phyloP scores from a whole-genome alignment of 92 coral and sea anemone species.

The Chrysogorgia sp. region DNA sequence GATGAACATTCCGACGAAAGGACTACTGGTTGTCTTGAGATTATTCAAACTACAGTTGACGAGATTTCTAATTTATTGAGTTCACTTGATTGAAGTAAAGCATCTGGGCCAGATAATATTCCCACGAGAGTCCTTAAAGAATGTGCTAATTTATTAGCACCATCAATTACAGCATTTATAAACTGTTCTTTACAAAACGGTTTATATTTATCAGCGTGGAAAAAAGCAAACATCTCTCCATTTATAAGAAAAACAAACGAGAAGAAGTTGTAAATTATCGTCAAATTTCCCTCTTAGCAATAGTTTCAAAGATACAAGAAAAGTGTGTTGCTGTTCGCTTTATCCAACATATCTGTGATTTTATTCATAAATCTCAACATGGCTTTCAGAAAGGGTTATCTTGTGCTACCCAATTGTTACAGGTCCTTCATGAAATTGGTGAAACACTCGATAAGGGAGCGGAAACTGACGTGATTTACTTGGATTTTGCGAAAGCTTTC shows the following conservation, averaged over 20 bases:
- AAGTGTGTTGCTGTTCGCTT: slow-evolving; percentile 54
- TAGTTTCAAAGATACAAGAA: slow-evolving; percentile 60
- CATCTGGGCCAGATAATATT: too few relatives aligned
- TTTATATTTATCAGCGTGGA: slow-evolving; percentile 25
- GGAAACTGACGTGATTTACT: too few relatives aligned
- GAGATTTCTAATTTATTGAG: slow-evolving; percentile 48
- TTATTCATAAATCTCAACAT: too few relatives aligned
- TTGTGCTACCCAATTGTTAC: slow-evolving; percentile 55
- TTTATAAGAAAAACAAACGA: too few relatives aligned
- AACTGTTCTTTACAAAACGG: slow-evolving; percentile 41
- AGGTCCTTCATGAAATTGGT: too few relatives aligned
- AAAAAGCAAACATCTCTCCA: slow-evolving; percentile 59
- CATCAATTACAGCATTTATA: slow-evolving; percentile 44
- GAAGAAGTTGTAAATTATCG: too few relatives aligned
- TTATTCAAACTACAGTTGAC: slow-evolving; percentile 47
- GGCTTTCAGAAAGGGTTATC: too few relatives aligned
- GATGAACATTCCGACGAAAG: slow-evolving; percentile 21
- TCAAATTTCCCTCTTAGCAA: slow-evolving; percentile 49
- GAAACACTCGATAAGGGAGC: too few relatives aligned
- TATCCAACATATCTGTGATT: slow-evolving; percentile 51
- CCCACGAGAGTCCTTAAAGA: too few relatives aligned
- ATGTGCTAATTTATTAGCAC: too few relatives aligned
- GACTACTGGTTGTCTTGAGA: slow-evolving; percentile 28
- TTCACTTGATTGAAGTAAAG: slow-evolving; percentile 49
- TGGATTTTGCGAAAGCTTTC: too few relatives aligned